These are phyloP conservation scores for Oeneis ivallda DNA, from an alignment of 2,888 invertebrate species.

Conservation along the genomic window DNA sequence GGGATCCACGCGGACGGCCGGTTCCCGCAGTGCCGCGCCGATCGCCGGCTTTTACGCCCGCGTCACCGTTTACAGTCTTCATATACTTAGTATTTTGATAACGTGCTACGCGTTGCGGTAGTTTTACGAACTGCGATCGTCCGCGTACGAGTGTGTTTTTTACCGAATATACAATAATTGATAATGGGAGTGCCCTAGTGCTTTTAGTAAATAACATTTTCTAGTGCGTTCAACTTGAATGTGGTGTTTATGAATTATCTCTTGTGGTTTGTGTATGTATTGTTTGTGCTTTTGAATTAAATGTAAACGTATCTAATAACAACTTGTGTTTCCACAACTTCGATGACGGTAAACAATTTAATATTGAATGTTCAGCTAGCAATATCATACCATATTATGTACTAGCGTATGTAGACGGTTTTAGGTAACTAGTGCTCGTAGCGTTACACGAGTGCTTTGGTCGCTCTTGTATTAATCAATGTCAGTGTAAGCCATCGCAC, in stretches of 20 bases:
- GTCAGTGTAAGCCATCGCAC: conserved; percentile 1
- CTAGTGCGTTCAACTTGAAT: conserved; percentile 28
- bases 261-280: conserved; percentile 32
- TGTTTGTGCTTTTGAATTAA: conserved; percentile 29
- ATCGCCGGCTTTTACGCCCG: conserved; percentile 65
- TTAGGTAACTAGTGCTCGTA: background rate
- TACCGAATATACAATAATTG: conserved; percentile 24
- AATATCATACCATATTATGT: background rate
- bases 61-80: conserved; percentile 43
- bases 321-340: conserved; percentile 36
- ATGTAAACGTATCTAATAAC: conserved; percentile 28
- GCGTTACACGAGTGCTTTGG: conserved; percentile 12
- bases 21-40: conserved; percentile 77
- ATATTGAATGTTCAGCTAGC: background rate
- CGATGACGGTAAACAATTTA: conserved; percentile 20
- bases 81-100: conserved; percentile 45
- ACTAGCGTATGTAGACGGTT: background rate
- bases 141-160: conserved; percentile 29
- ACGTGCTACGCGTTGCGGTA: conserved; percentile 53
- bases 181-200: conserved; percentile 25
- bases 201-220: conserved; percentile 26
- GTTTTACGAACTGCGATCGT: conserved; percentile 46
- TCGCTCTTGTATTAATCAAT: conserved; percentile 9
- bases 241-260: conserved; percentile 32
- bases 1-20: conserved; percentile 69